phyloP scores from a whole-genome alignment of 2,888 invertebrate genomes.

The Netelia virgata region DNA sequence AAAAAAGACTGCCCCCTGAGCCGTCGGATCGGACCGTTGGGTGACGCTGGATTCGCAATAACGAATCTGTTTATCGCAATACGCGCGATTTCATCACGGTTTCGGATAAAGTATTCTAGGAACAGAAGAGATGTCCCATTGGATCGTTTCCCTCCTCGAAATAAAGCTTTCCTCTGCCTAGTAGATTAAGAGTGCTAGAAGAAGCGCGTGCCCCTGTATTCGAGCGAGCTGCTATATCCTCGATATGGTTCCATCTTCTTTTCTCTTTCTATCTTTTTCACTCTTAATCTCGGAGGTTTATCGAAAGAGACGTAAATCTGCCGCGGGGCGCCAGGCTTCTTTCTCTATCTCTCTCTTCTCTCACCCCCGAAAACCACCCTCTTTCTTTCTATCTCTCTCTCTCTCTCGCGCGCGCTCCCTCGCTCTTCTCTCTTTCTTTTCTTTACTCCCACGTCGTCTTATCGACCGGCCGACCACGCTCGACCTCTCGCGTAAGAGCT shows the following conservation, averaged over 20 bases:
- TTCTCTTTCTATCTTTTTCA: constrained; percentile 66
- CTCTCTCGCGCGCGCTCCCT: constrained; percentile 26
- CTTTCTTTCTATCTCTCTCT: constrained; percentile 29
- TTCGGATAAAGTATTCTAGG: constrained; percentile 34
- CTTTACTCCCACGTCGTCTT: constrained; percentile 54
- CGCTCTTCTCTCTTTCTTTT: constrained; percentile 30
- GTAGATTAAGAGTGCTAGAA: constrained; percentile 69
- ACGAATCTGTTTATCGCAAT: neutral
- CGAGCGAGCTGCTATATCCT: constrained; percentile 14
- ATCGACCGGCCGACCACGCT: constrained; percentile 66
- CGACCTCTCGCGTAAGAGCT: constrained; percentile 47
- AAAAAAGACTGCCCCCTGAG: neutral
- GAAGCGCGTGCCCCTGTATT: constrained; percentile 16
- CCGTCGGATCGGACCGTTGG: neutral
- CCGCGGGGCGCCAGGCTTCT: constrained; percentile 75
- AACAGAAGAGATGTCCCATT: neutral
- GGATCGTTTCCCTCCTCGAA: constrained; percentile 45
- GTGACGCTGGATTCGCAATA: neutral
- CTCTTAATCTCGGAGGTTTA: constrained; percentile 82
- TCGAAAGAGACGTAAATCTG: constrained; percentile 82
- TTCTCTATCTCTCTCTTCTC: constrained; percentile 68
- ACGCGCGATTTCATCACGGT: constrained; percentile 50
- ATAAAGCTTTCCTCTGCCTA: constrained; percentile 66
- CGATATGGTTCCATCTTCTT: constrained; percentile 42
- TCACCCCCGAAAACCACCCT: constrained; percentile 1